phyloP scores from a whole-genome alignment of 2,888 invertebrate genomes.

The Acronicta alni region DNA sequence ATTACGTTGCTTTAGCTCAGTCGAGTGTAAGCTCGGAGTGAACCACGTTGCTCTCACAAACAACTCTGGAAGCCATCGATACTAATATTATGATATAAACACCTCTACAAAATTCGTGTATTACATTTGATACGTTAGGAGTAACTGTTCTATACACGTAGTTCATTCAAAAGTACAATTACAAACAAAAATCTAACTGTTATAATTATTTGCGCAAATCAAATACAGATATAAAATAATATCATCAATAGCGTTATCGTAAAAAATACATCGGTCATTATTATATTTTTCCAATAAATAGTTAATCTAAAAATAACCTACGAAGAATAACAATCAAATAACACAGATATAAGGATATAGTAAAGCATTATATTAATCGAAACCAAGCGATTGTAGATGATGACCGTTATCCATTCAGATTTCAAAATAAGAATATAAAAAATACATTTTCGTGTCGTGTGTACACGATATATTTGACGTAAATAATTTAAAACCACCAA shows the following conservation, averaged over 20 bases:
- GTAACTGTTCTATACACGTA: conserved; percentile 23
- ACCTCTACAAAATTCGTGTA: conserved; percentile 44
- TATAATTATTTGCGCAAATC: conserved; percentile 39
- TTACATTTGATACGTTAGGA: conserved; percentile 45
- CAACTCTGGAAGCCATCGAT: conserved; percentile 75
- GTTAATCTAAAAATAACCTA: conserved; percentile 64
- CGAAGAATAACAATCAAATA: conserved; percentile 55
- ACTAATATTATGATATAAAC: conserved; percentile 44
- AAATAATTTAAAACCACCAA: conserved; percentile 50
- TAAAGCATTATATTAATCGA: conserved; percentile 52
- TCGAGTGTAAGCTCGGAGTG: conserved; percentile 57
- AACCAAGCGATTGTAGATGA: conserved; percentile 39
- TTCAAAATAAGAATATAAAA: conserved; percentile 60
- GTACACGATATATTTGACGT: conserved; percentile 16
- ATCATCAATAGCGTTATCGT: conserved; percentile 49
- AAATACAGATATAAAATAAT: conserved; percentile 31
- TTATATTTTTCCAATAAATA: conserved; percentile 68
- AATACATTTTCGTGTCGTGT: conserved; percentile 25
- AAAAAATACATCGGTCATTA: conserved; percentile 53
- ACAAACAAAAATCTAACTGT: conserved; percentile 25
- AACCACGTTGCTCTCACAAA: conserved; percentile 57
- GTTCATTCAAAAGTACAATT: conserved; percentile 32
- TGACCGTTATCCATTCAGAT: conserved; percentile 68
- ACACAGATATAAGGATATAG: conserved; percentile 56
- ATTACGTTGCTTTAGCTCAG: conserved; percentile 60